Evolutionary conservation across 2,888 invertebrate genomes (phyloP), one percentile per base, ranked within the genome.

Genomic region (Meliscaeva auricollis): DNA sequence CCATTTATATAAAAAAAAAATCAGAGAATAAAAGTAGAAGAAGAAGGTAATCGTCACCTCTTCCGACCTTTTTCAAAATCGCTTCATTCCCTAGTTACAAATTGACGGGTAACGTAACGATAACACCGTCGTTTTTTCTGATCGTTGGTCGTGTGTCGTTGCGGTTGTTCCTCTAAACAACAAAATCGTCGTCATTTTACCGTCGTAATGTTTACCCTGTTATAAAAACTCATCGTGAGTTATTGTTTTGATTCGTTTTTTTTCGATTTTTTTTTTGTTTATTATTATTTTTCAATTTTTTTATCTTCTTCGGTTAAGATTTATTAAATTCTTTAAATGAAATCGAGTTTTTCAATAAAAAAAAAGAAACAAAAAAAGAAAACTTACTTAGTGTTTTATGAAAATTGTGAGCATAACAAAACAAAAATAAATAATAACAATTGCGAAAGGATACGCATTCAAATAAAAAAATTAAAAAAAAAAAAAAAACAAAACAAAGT

Each of bases 31-130:
- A 26, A 74, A 69, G 32, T 26, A 41, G n/a, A 62, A 75, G 66
- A 84, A 80, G 76, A 76, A 73, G 73, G 85, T 81, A 85, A 81
- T 81, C 76, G 76, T 73, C 85, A 81, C 84, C 84, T 84, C 84
- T 76, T 76, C 68, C 76, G 76, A 85, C 68, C 73, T 81, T 85
- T 80, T 85, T 48, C 20, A 60, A 81, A 85, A 77, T 73, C 81
- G 81, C 68, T 81, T 85, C 81, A 85, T 69, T 85, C 76, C 72
- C 20, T 85, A 85, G 84, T 85, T 76, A 72, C 84, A 80, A 80
- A 76, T 85, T 85, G 85, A 85, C 85, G 81, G 76, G 81, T 76
- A 76, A 68, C 69, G 69, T 66, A 60, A 48, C 76, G 81, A 73
- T 85, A 81, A 72, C 76, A 68, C 48, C 76, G 76, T 76, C 74